Evolutionary conservation across 2,888 invertebrate genomes (phyloP), one percentile per base, ranked within the genome.

Genomic region (Plagodis pulveraria): DNA sequence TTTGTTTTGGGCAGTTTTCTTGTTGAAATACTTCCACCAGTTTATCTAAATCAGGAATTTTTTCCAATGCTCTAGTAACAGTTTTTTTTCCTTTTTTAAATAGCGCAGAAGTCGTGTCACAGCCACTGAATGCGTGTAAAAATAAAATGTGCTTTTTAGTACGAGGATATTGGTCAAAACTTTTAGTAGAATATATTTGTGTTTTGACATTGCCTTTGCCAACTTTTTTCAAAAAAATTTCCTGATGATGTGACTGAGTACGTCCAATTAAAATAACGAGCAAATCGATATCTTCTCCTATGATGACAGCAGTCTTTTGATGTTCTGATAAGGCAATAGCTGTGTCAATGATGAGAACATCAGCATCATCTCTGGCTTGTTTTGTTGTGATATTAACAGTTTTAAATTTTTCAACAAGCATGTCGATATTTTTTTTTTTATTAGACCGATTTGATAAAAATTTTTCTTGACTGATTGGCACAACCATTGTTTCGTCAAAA

Each of bases 261-360:
- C 78, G 76, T 65, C 72, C 77, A 72, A 77, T 80, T 73, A 80
- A 73, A 77, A 80, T 70, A 56, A 81, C 74, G 47, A 80, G 70
- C 64, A 81, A 73, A 78, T 81, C 76, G 45, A 78, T 76, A 71
- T 83, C 80, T 78, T 81, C 71, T 74, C 77, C 76, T 70, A 80
- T 72, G 59, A 81, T 76, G 60, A 71, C 67, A 9, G 62, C 67
- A 78, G 74, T 69, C 32, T 70, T 68, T 68, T 67, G 56, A 60
- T 63, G 58, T 60, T 65, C 55, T 62, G 69, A 70, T 66, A 51
- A 56, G 22, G 63, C 74, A 71, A 79, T 75, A 63, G 79, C 77
- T 67, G 79, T 80, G 55, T 83, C 74, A 49, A 82, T 66, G 59
- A 82, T 83, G 47, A 80, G 73, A 67, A 78, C 77, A 77, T 80